These are phyloP conservation scores for Argyresthia goedartella DNA, from an alignment of 2,888 invertebrate species.

Conservation along the genomic window DNA sequence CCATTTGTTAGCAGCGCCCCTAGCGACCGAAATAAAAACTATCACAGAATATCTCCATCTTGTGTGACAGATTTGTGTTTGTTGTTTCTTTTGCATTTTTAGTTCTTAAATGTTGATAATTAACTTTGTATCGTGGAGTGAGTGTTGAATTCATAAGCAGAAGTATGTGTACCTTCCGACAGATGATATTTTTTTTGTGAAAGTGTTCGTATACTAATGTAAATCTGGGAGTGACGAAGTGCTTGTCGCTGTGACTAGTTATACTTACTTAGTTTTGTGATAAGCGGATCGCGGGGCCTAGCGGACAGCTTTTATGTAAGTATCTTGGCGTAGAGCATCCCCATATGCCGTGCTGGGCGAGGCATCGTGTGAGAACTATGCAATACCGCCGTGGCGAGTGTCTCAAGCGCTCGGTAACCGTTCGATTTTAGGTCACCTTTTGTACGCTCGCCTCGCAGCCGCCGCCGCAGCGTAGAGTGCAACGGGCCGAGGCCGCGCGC, in stretches of 20 bases:
- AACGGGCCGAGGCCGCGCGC: constrained; percentile 65
- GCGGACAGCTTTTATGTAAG: constrained; percentile 60
- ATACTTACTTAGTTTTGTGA: constrained; percentile 72
- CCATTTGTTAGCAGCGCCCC: constrained; percentile 50
- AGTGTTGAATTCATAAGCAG: constrained; percentile 17
- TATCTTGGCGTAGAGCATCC: constrained; percentile 34
- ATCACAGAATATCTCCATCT: constrained; percentile 74
- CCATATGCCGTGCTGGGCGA: constrained; percentile 29
- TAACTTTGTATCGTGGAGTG: constrained; percentile 23
- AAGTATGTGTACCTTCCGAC: background rate
- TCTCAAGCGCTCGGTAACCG: constrained; percentile 43
- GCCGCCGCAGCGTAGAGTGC: constrained; percentile 61
- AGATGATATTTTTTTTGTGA: background rate
- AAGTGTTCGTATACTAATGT: background rate
- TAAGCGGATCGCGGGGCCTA: constrained; percentile 65
- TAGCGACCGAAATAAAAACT: constrained; percentile 57
- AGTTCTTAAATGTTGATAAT: constrained; percentile 32
- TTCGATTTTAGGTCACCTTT: constrained; percentile 70
- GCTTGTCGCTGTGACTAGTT: constrained; percentile 61
- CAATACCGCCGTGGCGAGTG: constrained; percentile 42
- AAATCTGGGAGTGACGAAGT: constrained; percentile 49
- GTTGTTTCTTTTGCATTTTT: constrained; percentile 63
- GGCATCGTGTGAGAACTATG: constrained; percentile 47
- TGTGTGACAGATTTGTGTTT: constrained; percentile 75
- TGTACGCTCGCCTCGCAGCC: constrained; percentile 58